A percentile compares a stretch with the other conserved stretches of the same genome.
Evolutionary conservation across 2,888 invertebrate species (phyloP).

Genomic region (Cryptocheilus praepositus): DNA sequence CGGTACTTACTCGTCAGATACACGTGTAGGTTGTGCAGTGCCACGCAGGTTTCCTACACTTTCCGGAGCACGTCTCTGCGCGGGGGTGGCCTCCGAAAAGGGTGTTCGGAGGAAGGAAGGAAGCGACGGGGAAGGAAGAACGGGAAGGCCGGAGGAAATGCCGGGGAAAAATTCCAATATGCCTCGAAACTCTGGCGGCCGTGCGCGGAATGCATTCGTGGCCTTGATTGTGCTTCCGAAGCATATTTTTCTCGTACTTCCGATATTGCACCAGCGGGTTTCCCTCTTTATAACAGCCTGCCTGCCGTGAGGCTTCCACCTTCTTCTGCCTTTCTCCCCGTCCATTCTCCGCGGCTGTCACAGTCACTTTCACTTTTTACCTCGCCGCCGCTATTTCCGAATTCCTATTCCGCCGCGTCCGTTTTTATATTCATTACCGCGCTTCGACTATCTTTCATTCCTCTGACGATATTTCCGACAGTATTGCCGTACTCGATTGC

Average conservation of each 20-base stretch:
- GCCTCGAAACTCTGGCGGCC: constrained; percentile 65
- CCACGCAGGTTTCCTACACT: constrained; percentile 34
- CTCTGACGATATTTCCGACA: not conserved
- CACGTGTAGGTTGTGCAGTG: constrained; percentile 33
- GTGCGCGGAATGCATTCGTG: constrained; percentile 70
- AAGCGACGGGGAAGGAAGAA: constrained; percentile 9
- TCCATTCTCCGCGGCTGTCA: not conserved
- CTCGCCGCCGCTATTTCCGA: no score
- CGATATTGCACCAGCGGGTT: constrained; percentile 60
- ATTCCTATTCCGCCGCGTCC: no score
- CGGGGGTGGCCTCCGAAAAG: constrained; percentile 9
- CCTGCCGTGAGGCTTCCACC: constrained; percentile 27
- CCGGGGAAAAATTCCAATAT: constrained; percentile 71
- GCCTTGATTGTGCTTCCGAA: constrained; percentile 72
- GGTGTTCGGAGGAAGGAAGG: constrained; percentile 4
- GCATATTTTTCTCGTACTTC: constrained; percentile 69
- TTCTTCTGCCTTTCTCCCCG: constrained; percentile 9
- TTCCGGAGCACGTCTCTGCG: constrained; percentile 45
- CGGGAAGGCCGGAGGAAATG: constrained; percentile 42
- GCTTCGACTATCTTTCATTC: not conserved
- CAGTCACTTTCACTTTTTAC: constrained; percentile 7
- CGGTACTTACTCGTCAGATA: constrained; percentile 36
- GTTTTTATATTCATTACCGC: no score
- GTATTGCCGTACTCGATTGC: no score
- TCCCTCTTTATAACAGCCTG: constrained; percentile 52